Evolutionary conservation across 2,797 vertebrate species (phyloP).

Genomic region (Antrozous pallidus): DNA sequence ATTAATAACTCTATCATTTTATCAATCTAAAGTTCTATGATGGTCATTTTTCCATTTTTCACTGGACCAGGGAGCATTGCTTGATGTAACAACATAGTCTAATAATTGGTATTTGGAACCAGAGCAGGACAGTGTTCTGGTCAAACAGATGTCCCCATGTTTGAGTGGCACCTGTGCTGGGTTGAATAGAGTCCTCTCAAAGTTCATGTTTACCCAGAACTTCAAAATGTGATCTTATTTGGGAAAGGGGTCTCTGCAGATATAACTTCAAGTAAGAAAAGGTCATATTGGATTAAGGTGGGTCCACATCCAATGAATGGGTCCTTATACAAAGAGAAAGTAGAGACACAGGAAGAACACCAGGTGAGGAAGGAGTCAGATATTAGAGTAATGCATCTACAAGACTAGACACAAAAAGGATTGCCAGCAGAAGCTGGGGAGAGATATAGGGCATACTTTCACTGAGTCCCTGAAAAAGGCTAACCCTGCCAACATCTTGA

Average conservation of each 20-base stretch:
- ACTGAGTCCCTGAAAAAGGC: no score
- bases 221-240: not conserved
- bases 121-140: not conserved
- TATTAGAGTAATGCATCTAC: fast-evolving
- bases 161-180: not conserved
- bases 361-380: not conserved
- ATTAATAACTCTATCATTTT: not conserved
- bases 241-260: not conserved
- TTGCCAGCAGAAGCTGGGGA: not conserved
- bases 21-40: not conserved
- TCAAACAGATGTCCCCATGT: not conserved
- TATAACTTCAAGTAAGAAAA: not conserved
- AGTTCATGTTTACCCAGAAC: not conserved
- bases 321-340: not conserved
- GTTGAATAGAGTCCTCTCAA: not conserved
- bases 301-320: not conserved
- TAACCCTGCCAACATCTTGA: not conserved
- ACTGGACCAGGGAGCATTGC: not conserved
- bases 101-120: not conserved
- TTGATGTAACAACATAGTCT: not conserved
- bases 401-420: not conserved
- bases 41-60: not conserved
- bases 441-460: no score
- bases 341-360: not conserved
- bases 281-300: not conserved